Conservation (phyloP, 1,140 invertebrate species). For the Pseudomyrmex sp. region DNA sequence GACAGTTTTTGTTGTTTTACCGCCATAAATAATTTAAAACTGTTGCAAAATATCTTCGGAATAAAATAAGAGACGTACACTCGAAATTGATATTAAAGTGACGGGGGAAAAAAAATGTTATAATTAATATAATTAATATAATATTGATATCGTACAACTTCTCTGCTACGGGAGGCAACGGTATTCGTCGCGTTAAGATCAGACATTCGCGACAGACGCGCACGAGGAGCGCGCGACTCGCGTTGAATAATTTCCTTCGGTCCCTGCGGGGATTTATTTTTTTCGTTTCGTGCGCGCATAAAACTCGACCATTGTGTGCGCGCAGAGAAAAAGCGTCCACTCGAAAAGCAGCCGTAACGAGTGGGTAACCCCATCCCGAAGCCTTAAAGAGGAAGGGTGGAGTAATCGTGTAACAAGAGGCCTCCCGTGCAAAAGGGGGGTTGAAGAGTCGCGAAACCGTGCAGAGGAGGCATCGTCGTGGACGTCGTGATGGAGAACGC, state of each 20-base stretch:
- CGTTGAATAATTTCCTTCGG: constrained; percentile 14
- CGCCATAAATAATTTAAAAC: too few relatives aligned
- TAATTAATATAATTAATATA: too few relatives aligned
- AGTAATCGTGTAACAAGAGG: constrained; percentile 79
- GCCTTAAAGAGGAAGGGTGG: constrained; percentile 79
- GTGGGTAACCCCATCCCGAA: constrained; percentile 79
- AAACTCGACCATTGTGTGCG: constrained; percentile 26
- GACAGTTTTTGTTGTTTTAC: too few relatives aligned
- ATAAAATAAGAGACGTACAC: too few relatives aligned
- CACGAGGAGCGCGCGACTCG: neutral
- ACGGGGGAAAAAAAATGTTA: too few relatives aligned
- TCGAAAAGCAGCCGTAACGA: constrained; percentile 77
- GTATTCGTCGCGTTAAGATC: too few relatives aligned
- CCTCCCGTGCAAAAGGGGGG: constrained; percentile 70
- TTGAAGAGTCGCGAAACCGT: constrained; percentile 71
- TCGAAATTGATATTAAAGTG: too few relatives aligned
- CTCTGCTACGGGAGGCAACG: too few relatives aligned
- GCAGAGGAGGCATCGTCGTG: constrained; percentile 36
- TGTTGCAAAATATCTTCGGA: too few relatives aligned
- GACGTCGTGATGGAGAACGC: constrained; percentile 18
- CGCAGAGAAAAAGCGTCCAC: constrained; percentile 53
- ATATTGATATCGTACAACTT: too few relatives aligned
- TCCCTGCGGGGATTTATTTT: constrained; percentile 45
- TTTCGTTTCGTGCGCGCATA: constrained; percentile 59
- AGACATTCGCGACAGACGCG: neutral